A percentile compares a stretch with the other conserved stretches of the same genome.
These are phyloP conservation scores for Eurystomus glaucurus DNA, from an alignment of 2,797 vertebrate genomes.

Conservation along the genomic window DNA sequence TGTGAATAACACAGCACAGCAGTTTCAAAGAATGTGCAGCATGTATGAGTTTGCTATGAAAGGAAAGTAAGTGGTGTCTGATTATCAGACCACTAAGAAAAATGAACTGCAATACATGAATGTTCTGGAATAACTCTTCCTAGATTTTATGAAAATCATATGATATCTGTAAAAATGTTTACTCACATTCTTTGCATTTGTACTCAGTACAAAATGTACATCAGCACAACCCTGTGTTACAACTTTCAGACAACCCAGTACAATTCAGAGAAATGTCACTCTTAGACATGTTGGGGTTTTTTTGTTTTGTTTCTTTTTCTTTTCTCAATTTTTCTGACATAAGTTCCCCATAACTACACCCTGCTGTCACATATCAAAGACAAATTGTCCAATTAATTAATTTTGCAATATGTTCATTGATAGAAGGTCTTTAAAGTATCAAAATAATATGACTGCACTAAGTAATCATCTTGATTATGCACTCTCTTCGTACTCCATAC, in stretches of 20 bases:
- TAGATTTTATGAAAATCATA: neutral
- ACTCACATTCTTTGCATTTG: neutral
- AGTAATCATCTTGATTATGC: neutral
- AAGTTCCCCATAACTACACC: neutral
- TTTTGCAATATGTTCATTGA: neutral
- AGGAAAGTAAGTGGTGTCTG: neutral
- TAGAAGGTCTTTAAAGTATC: neutral
- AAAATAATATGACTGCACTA: neutral
- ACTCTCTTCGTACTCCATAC: neutral
- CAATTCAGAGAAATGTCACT: neutral
- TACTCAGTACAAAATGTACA: neutral
- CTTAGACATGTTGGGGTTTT: neutral
- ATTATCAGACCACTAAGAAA: neutral
- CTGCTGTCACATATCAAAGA: neutral
- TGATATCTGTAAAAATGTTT: neutral
- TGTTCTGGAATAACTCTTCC: neutral
- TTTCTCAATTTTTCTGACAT: neutral
- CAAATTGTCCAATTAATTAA: neutral
- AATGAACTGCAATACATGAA: neutral
- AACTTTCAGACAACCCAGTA: neutral
- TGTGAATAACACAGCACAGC: neutral
- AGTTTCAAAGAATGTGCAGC: neutral
- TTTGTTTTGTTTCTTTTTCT: neutral
- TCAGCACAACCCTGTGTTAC: neutral
- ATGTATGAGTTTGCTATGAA: neutral